A percentile compares a stretch with the other conserved stretches of the same genome.
These are phyloP conservation scores for Heliocidaris tuberculata DNA, from an alignment of 35 echinoderm and acorn worm species.

Conservation along the genomic window DNA sequence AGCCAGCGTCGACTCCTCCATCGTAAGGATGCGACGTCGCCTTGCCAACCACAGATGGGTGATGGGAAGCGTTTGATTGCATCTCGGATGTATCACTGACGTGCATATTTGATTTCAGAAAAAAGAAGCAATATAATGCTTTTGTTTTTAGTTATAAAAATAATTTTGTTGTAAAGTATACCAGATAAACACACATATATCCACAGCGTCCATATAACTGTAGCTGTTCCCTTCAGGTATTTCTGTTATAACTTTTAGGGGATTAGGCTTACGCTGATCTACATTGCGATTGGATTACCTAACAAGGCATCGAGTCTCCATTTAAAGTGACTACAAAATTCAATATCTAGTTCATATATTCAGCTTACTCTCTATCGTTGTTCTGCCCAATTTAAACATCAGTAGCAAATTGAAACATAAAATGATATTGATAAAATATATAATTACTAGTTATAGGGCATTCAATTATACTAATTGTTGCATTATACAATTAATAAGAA, in stretches of 20 bases:
- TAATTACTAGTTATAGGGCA: too few relatives aligned
- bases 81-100: background rate
- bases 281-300: too few relatives aligned
- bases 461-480: background rate
- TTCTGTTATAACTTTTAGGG: too few relatives aligned
- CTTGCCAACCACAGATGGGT: constrained; percentile 99
- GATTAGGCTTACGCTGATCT: too few relatives aligned
- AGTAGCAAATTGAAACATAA: background rate
- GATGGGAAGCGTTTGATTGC: constrained; percentile 81
- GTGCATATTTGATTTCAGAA: background rate
- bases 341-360: background rate
- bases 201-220: too few relatives aligned
- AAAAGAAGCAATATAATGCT: background rate
- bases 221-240: too few relatives aligned
- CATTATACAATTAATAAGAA: background rate
- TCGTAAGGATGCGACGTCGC: constrained; percentile 87
- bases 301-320: too few relatives aligned
- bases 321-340: background rate
- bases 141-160: background rate
- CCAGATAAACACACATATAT: too few relatives aligned
- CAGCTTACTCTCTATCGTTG: too few relatives aligned
- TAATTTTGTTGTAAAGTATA: background rate
- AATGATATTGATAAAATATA: background rate
- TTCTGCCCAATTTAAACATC: too few relatives aligned
- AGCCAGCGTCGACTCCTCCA: constrained; percentile 84